Conservation (phyloP, 2,113 vertebrate genomes). For the Cichladusa arquata region DNA sequence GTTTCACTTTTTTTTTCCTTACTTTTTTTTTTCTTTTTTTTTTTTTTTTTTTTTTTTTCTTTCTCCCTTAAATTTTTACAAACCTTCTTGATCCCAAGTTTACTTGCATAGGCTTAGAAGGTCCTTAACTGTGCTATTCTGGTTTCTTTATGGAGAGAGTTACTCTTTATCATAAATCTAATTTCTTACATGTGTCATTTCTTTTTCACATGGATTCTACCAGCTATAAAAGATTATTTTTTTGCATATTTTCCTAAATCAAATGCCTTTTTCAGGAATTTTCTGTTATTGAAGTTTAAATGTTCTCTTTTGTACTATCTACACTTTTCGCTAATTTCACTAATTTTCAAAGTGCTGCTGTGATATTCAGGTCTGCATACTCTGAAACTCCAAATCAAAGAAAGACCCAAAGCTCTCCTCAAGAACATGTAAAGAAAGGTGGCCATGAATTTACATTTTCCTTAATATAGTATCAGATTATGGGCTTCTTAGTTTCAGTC, state of each 20-base stretch:
- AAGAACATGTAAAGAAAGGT: not conserved
- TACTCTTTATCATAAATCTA: not conserved
- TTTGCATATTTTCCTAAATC: not conserved
- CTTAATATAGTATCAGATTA: not conserved
- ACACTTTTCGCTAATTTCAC: not conserved
- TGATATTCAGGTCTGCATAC: rapidly evolving
- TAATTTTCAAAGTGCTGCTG: not conserved
- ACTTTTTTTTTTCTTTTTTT: not conserved
- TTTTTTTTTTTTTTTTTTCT: not conserved
- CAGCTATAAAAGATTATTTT: not conserved
- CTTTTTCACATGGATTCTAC: not conserved
- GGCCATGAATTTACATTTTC: not conserved
- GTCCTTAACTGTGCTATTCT: not conserved
- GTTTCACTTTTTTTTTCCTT: not conserved
- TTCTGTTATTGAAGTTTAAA: not conserved
- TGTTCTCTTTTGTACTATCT: not conserved
- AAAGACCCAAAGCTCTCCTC: not conserved
- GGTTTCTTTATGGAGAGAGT: not conserved
- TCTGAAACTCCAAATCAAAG: not conserved
- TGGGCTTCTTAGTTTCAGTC: not conserved
- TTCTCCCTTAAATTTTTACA: not conserved
- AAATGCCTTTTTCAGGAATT: not conserved
- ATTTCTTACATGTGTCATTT: not conserved
- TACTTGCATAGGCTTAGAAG: not conserved
- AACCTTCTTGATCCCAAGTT: not conserved